A percentile compares a stretch with the other conserved stretches of the same genome.
Conservation (phyloP, 2,113 vertebrate genomes). For the Pipra filicauda region DNA sequence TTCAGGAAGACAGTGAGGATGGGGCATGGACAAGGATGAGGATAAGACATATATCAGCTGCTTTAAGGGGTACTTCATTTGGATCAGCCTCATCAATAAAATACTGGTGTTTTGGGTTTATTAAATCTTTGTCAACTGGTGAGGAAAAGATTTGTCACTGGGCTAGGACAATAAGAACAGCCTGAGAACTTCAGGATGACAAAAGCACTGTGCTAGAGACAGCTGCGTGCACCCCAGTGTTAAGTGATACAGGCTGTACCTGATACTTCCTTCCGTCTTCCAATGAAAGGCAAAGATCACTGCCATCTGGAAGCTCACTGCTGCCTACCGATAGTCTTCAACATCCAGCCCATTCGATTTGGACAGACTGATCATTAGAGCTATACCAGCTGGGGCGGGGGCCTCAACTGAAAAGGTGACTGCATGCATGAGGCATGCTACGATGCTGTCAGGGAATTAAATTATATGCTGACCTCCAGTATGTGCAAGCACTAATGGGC, state of each 20-base stretch:
- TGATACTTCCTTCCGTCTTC: not conserved
- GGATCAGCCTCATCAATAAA: not conserved
- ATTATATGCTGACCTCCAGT: not conserved
- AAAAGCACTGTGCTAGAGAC: not conserved
- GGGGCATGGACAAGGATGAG: not conserved
- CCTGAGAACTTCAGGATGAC: not conserved
- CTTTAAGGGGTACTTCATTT: not conserved
- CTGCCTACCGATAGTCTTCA: not conserved
- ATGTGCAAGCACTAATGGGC: not conserved
- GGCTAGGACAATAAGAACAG: not conserved
- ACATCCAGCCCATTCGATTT: not conserved
- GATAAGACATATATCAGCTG: not conserved
- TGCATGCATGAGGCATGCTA: not conserved
- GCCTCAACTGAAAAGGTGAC: not conserved
- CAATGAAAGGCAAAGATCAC: not conserved
- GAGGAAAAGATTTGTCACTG: not conserved
- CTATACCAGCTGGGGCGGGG: not conserved
- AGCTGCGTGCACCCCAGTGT: not conserved
- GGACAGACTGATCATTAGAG: not conserved
- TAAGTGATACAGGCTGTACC: not conserved
- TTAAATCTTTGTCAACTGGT: not conserved
- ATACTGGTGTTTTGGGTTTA: not conserved
- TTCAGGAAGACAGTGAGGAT: not conserved
- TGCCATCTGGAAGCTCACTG: not conserved
- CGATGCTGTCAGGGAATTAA: not conserved